Base-by-base conservation (phyloP, 2,113 vertebrate genomes). In the Ceyx cyanopectus region DNA sequence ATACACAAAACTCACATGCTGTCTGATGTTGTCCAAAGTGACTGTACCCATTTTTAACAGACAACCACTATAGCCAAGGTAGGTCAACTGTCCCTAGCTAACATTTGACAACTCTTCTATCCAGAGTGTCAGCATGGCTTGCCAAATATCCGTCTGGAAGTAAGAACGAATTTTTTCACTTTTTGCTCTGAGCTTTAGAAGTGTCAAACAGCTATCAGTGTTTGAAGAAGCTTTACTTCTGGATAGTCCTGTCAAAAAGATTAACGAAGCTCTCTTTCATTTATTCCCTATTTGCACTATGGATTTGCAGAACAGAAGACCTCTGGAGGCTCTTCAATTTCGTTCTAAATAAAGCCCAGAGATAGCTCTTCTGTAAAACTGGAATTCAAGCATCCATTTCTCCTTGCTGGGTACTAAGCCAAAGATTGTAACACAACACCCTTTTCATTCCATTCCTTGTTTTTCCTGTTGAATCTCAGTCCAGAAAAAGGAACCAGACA, bases 151-250 rank as follows among this genome's bases (percentile, higher is more conserved):
- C 54, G 80, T 3, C 37, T 87, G 63, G 32, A 95, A 92, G n/a
- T 53, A 81, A 87, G 22, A 91, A 83, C 6, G 3, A 80, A 91
- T 82, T 79, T 87, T 80, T 56, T 73, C 60, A 46, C 27, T 85
- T 76, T 43, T 50, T 87, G 50, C 24, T 91, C 24, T 63, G 16
- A 27, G 74, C 54, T 89, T 87, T 82, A 46, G 45, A 85, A 85
- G 70, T 66, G 85, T 88, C 61, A 76, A 90, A 90, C 20, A 89
- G 19, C 43, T 76, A 73, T 51, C 32, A 80, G 41, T 69, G 37
- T 85, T 85, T 73, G 75, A 94, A 89, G 56, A 89, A 73, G 58
- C 60, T 94, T 92, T 87, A 94, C 54, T 80, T 87, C 67, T 85
- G 51, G 41, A 74, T 80, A 87, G 89, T 51, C 51, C 56, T 63